These are phyloP conservation scores for Argentina silus DNA, from an alignment of 2,797 vertebrate species.

Conservation along the genomic window DNA sequence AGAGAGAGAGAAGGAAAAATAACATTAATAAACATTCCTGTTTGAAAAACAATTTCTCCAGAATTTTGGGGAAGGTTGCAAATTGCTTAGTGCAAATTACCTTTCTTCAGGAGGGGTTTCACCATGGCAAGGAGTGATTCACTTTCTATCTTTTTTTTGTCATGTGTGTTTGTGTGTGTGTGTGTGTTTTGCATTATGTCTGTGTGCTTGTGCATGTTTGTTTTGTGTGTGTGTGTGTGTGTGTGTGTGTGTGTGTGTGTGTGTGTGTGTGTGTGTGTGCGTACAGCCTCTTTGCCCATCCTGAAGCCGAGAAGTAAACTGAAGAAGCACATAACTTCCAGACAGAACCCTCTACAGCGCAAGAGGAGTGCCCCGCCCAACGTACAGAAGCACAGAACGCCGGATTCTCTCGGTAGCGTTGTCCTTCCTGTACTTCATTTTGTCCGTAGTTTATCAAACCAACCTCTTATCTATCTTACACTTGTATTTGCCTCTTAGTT, in stretches of 20 bases:
- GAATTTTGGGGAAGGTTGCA: too few species aligned
- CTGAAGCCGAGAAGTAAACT: slow-evolving; percentile 85
- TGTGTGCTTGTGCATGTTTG: slow-evolving; percentile 8
- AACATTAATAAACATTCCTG: too few species aligned
- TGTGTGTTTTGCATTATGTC: neutral
- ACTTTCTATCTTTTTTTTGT: neutral
- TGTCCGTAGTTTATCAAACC: neutral
- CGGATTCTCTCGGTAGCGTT: slow-evolving; percentile 78
- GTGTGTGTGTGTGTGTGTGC: slow-evolving; percentile 29
- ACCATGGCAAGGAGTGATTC: too few species aligned
- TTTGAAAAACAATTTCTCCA: too few species aligned
- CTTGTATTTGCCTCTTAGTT: neutral
- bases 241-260: neutral
- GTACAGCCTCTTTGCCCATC: slow-evolving; percentile 88
- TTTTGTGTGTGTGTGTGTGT: slow-evolving; percentile 8
- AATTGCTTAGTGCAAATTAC: too few species aligned
- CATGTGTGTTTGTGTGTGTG: neutral
- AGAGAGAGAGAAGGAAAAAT: too few species aligned
- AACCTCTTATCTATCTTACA: neutral
- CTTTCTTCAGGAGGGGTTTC: too few species aligned
- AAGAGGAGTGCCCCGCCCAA: slow-evolving; percentile 88
- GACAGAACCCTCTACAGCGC: slow-evolving; percentile 85
- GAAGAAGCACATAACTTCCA: slow-evolving; percentile 84
- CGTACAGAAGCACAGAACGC: slow-evolving; percentile 74
- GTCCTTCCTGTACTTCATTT: neutral